phyloP scores from a whole-genome alignment of 2,113 vertebrate species.

The Aspiorhynchus laticeps region DNA sequence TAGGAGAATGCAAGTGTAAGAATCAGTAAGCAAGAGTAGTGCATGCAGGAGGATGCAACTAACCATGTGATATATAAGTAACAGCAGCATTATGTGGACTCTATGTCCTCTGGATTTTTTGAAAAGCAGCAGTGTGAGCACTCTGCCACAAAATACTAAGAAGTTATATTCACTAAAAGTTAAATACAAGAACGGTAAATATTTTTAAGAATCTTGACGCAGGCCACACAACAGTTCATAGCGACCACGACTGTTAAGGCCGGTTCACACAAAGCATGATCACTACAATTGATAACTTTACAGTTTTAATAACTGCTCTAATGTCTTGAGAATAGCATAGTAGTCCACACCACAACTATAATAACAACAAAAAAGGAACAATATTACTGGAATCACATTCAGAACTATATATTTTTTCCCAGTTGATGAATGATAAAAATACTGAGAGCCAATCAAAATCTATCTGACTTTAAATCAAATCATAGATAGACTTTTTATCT shows the following conservation, averaged over 20 bases:
- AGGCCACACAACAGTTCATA: background rate
- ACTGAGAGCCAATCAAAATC: background rate
- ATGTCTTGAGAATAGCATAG: background rate
- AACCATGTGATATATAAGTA: background rate
- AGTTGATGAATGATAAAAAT: background rate
- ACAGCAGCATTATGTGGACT: background rate
- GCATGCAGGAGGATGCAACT: background rate
- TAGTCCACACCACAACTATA: background rate
- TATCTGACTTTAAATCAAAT: background rate
- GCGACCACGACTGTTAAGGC: background rate
- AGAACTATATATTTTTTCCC: background rate
- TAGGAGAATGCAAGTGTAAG: slow-evolving; percentile 65
- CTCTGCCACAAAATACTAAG: background rate
- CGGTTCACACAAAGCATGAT: background rate
- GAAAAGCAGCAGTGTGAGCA: too few species aligned
- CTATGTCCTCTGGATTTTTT: background rate
- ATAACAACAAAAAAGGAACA: background rate
- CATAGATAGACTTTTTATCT: too few species aligned
- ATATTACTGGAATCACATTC: background rate
- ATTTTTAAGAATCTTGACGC: background rate
- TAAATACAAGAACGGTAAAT: background rate
- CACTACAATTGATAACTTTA: background rate
- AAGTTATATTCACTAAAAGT: background rate
- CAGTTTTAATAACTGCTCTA: background rate
- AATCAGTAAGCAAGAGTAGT: slow-evolving; percentile 41